A percentile compares a stretch with the other conserved stretches of the same genome.
These are phyloP conservation scores for Chloropsis hardwickii DNA, from an alignment of 2,113 vertebrate species.

Conservation along the genomic window DNA sequence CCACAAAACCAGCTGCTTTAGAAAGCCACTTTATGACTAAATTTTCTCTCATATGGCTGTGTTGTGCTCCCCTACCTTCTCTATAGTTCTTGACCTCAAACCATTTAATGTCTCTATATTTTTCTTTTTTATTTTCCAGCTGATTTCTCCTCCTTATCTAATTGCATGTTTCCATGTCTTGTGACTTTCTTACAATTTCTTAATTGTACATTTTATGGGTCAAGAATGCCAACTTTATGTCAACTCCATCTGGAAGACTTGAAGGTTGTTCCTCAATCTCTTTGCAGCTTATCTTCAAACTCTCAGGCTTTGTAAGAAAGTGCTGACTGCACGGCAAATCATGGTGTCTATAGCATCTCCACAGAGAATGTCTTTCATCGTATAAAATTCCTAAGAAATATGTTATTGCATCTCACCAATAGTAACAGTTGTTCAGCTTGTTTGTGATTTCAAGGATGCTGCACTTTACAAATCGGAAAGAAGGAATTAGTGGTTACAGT, in stretches of 20 bases:
- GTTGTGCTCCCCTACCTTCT: neutral
- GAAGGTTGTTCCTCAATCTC: neutral
- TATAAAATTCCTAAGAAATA: neutral
- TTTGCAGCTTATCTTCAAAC: neutral
- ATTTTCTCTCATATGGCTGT: neutral
- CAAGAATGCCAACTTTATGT: neutral
- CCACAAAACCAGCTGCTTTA: neutral
- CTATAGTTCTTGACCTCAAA: neutral
- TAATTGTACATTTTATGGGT: neutral
- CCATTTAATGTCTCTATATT: neutral
- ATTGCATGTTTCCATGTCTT: neutral
- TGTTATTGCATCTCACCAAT: neutral
- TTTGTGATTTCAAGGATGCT: neutral
- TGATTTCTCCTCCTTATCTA: neutral
- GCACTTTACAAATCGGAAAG: neutral
- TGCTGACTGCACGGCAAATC: neutral
- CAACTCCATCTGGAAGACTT: neutral
- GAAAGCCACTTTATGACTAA: neutral
- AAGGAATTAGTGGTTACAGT: neutral
- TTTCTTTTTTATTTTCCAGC: fast-evolving
- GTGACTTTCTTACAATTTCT: neutral
- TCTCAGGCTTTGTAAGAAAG: neutral
- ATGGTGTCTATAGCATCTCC: neutral
- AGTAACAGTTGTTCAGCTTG: neutral
- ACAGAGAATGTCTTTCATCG: neutral